A percentile compares a stretch with the other conserved stretches of the same genome.
Conservation (phyloP, 2,888 invertebrate genomes). For the Bruchidius siliquastri region DNA sequence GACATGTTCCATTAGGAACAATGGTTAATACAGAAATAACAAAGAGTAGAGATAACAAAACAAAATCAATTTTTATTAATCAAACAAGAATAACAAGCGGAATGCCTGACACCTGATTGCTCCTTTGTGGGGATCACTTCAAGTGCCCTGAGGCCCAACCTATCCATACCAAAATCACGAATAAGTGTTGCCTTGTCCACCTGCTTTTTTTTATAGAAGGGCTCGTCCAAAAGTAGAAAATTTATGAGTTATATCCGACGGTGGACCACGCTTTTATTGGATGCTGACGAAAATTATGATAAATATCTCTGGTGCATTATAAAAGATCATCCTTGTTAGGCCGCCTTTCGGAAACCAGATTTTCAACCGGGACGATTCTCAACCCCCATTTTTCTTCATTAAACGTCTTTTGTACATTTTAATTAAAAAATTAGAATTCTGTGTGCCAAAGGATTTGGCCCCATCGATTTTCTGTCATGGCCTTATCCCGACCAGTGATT, state of each 20-base stretch:
- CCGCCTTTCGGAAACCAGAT: neutral
- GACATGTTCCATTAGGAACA: no score
- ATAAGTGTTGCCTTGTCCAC: no score
- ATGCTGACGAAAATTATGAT: neutral
- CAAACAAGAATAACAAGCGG: no score
- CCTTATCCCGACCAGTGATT: neutral
- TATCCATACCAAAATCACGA: no score
- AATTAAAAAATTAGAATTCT: neutral
- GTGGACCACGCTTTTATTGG: neutral
- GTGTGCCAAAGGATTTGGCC: neutral
- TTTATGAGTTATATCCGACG: neutral
- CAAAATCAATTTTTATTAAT: no score
- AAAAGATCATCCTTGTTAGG: neutral
- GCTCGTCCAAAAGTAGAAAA: no score
- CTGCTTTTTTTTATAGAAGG: no score
- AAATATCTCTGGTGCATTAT: neutral
- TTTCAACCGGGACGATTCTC: neutral
- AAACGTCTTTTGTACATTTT: neutral
- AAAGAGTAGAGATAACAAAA: no score
- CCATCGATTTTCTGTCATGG: neutral
- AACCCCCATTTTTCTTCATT: neutral
- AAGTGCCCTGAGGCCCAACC: no score
- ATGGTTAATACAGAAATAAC: no score
- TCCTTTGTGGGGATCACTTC: no score
- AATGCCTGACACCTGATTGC: no score